Conservation (phyloP, 2,113 vertebrate species). For the Mellivora capensis region DNA sequence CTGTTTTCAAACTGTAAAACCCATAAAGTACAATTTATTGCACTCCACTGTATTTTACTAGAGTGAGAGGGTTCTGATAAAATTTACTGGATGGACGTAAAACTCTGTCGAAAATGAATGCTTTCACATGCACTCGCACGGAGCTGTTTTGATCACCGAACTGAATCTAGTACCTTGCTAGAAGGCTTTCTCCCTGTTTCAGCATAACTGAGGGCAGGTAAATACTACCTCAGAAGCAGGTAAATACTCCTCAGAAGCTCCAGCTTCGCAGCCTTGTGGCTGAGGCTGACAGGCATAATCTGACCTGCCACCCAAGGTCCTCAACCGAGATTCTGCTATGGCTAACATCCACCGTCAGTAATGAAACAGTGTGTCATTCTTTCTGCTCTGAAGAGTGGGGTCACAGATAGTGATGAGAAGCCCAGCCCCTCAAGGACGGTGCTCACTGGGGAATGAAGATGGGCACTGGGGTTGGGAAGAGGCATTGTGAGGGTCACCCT, state of each 20-base stretch:
- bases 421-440: background rate
- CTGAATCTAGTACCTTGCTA: background rate
- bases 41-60: conserved; percentile 64
- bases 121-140: conserved; percentile 6
- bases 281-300: background rate
- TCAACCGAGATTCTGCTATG: background rate
- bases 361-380: background rate
- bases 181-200: background rate
- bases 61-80: conserved; percentile 66
- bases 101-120: conserved; percentile 51
- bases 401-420: background rate
- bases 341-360: background rate
- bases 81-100: conserved; percentile 67
- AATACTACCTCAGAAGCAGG: background rate
- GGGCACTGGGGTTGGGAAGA: too few relatives aligned
- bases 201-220: background rate
- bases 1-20: conserved; percentile 63
- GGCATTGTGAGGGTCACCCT: background rate
- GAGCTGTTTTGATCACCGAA: background rate
- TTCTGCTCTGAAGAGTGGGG: background rate
- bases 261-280: background rate
- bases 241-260: background rate
- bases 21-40: conserved; percentile 69
- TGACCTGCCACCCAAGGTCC: background rate
- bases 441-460: background rate